phyloP scores from a whole-genome alignment of 2,113 vertebrate species.

The Gobius niger region DNA sequence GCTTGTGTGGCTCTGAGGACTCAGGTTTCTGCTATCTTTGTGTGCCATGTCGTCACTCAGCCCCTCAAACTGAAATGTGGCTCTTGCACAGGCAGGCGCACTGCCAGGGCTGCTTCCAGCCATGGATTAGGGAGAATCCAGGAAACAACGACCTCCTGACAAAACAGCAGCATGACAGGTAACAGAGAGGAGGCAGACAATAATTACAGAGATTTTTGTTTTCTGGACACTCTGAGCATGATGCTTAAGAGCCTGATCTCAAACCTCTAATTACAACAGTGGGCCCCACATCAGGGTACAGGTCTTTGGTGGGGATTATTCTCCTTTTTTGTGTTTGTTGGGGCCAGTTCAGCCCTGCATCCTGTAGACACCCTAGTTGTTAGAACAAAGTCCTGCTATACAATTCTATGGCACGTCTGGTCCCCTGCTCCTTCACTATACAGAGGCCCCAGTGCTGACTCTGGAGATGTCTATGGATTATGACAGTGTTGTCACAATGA shows the following conservation, averaged over 20 bases:
- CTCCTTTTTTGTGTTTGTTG: constrained; percentile 59
- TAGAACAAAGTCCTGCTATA: constrained; percentile 47
- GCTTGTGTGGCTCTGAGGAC: constrained; percentile 73
- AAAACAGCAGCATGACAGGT: constrained; percentile 80
- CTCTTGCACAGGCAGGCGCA: constrained; percentile 73
- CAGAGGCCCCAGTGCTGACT: constrained; percentile 51
- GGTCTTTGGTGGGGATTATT: constrained; percentile 78
- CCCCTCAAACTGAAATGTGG: constrained; percentile 77
- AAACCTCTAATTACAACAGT: constrained; percentile 86
- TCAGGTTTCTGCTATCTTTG: constrained; percentile 85
- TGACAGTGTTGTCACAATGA: constrained; percentile 74
- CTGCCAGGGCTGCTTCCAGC: constrained; percentile 78
- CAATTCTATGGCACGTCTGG: constrained; percentile 50
- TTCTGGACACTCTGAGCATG: constrained; percentile 81
- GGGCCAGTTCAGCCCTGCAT: constrained; percentile 58
- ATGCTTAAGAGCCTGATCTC: constrained; percentile 84
- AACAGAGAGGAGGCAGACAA: constrained; percentile 79
- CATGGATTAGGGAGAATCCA: constrained; percentile 78
- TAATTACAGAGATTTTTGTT: constrained; percentile 86
- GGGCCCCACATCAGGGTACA: constrained; percentile 81
- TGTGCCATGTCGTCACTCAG: constrained; percentile 81
- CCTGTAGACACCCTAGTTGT: constrained; percentile 57
- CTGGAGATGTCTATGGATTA: constrained; percentile 71
- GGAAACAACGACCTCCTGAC: constrained; percentile 76
- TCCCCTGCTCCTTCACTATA: constrained; percentile 47